These are phyloP conservation scores for Gymnogyps californianus DNA, from an alignment of 2,113 vertebrate genomes.

Conservation along the genomic window DNA sequence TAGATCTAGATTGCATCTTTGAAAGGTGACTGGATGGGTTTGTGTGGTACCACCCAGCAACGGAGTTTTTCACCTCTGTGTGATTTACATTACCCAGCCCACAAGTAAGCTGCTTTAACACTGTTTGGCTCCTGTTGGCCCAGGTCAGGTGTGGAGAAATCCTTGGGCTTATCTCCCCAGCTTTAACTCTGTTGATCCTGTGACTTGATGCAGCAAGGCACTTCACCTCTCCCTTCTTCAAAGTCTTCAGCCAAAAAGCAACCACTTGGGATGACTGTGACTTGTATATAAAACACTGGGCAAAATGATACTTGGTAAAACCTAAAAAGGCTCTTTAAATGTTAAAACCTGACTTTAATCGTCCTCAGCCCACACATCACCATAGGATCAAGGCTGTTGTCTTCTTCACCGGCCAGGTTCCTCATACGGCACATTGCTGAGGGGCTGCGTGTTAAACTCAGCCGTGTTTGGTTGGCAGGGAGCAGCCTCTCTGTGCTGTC, in stretches of 20 bases:
- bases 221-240: background rate
- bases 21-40: background rate
- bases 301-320: background rate
- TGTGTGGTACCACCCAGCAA: background rate
- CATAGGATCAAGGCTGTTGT: background rate
- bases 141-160: background rate
- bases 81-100: background rate
- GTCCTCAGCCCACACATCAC: accelerated
- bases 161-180: background rate
- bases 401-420: background rate
- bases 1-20: background rate
- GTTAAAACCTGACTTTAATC: background rate
- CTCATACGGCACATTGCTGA: background rate
- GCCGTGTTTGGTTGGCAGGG: background rate
- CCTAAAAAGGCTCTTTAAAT: background rate
- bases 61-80: background rate
- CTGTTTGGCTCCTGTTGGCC: background rate
- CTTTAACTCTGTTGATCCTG: background rate
- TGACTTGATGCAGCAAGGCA: background rate
- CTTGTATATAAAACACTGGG: background rate
- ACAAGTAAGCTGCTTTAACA: background rate
- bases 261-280: background rate
- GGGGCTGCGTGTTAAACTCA: accelerated
- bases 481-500: background rate
- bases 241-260: background rate